Conservation (phyloP, 1,140 invertebrate genomes). For the Brachionus paranguensis region DNA sequence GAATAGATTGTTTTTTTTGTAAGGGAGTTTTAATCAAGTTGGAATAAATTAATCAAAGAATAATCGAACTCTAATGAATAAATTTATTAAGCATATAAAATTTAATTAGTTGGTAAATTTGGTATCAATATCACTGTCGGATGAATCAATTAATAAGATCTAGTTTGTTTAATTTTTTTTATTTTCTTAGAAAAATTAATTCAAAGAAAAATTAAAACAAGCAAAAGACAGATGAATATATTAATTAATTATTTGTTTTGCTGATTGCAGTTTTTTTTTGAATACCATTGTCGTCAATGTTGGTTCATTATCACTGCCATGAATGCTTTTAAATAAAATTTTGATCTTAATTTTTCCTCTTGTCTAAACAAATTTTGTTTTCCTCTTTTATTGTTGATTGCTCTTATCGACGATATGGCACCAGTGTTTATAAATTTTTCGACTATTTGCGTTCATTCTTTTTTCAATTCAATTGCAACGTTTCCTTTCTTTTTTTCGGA, state of each 20-base stretch:
- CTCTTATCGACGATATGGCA: not conserved
- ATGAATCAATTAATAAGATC: not conserved
- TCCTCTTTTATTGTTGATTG: not conserved
- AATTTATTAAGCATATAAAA: slow-evolving; percentile 12
- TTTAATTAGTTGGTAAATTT: not conserved
- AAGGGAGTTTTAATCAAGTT: not conserved
- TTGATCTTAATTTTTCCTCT: not conserved
- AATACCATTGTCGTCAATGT: not conserved
- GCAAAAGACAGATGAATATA: slow-evolving; percentile 25
- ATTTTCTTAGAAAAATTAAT: not conserved
- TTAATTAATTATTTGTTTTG: slow-evolving; percentile 37
- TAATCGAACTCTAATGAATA: slow-evolving; percentile 6
- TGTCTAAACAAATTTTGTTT: not conserved
- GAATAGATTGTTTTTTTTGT: not conserved
- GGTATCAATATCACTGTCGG: slow-evolving; percentile 15
- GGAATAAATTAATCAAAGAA: slow-evolving; percentile 13
- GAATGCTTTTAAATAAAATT: not conserved
- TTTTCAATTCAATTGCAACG: not conserved
- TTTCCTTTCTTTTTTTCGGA: not conserved
- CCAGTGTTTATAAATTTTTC: not conserved
- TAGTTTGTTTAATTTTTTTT: not conserved
- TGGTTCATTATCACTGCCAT: not conserved
- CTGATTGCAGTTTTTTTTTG: not conserved
- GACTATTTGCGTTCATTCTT: not conserved
- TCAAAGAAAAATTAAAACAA: not conserved